These are phyloP conservation scores for Eulemur rufifrons DNA, from an alignment of 2,113 vertebrate species.

Conservation along the genomic window DNA sequence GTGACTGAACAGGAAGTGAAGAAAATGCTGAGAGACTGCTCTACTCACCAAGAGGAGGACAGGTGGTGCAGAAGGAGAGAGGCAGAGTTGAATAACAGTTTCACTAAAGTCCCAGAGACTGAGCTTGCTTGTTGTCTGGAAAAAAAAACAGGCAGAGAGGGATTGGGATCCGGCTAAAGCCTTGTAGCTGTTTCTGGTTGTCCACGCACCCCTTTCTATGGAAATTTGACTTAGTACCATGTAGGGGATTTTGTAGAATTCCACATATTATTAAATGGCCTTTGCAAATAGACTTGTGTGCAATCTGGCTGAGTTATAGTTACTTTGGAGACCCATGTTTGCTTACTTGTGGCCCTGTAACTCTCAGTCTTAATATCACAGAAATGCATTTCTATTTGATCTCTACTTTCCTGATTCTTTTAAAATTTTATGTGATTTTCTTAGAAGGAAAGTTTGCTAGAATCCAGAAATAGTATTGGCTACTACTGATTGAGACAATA, in stretches of 20 bases:
- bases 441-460: constrained; percentile 1
- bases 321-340: constrained; percentile 35
- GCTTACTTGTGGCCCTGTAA: constrained; percentile 32
- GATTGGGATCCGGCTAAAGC: neutral
- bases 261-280: constrained; percentile 26
- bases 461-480: neutral
- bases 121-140: neutral
- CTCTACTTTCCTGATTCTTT: constrained; percentile 31
- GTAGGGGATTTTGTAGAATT: neutral
- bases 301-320: constrained; percentile 14
- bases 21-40: neutral
- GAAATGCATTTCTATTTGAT: constrained; percentile 40
- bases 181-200: neutral
- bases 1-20: neutral
- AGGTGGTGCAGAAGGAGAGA: neutral
- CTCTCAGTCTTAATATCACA: constrained; percentile 43
- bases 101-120: neutral
- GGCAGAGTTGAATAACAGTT: neutral
- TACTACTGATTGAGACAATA: neutral
- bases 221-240: neutral
- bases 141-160: neutral
- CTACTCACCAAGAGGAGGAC: neutral
- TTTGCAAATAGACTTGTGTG: constrained; percentile 14
- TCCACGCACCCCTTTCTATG: neutral
- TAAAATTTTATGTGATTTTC: constrained; percentile 1